These are phyloP conservation scores for Ctenicera cuprea DNA, from an alignment of 2,888 invertebrate species.

Conservation along the genomic window DNA sequence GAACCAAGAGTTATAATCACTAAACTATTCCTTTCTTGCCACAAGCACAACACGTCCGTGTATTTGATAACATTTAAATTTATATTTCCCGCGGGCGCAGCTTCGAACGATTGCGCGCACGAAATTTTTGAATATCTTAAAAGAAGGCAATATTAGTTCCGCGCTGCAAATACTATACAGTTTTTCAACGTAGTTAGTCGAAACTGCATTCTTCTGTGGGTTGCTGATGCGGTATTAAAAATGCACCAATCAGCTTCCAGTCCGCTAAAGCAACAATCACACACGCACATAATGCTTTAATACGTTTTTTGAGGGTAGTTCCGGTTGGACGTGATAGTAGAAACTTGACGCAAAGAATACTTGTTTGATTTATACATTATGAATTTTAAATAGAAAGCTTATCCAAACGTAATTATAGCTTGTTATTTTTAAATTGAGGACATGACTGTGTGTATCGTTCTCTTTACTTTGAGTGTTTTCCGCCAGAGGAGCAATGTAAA, in stretches of 20 bases:
- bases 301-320: background rate
- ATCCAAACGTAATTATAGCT: too few species aligned
- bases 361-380: too few species aligned
- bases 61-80: conserved; percentile 24
- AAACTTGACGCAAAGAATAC: too few species aligned
- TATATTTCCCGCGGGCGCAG: conserved; percentile 15
- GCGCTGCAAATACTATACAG: background rate
- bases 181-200: conserved; percentile 44
- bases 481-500: conserved; percentile 79
- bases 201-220: conserved; percentile 63
- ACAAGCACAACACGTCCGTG: too few species aligned
- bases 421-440: conserved; percentile 29
- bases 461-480: conserved; percentile 72
- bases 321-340: background rate
- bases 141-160: conserved; percentile 29
- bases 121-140: conserved; percentile 25
- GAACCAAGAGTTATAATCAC: too few species aligned
- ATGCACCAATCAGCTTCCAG: conserved; percentile 58
- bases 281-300: conserved; percentile 28
- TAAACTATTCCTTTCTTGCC: too few species aligned
- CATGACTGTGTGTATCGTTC: conserved; percentile 44
- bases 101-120: background rate
- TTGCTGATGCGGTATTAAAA: conserved; percentile 63
- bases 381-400: too few species aligned
- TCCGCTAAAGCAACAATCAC: conserved; percentile 55